phyloP scores from a whole-genome alignment of 2,888 invertebrate genomes.

The Polymixis lichenea region DNA sequence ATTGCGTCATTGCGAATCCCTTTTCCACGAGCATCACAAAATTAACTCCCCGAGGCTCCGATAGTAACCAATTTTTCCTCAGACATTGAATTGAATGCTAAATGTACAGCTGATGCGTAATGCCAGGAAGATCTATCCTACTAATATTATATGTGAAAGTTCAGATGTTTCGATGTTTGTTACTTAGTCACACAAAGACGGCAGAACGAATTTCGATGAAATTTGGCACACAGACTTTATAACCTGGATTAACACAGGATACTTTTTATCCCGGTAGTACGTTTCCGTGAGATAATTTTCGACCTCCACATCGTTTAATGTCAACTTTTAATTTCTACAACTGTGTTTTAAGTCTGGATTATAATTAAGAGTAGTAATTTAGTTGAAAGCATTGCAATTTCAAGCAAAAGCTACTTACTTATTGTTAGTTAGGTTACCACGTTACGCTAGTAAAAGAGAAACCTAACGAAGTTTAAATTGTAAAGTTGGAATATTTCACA shows the following conservation, averaged over 20 bases:
- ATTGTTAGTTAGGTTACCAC: slow-evolving; percentile 3
- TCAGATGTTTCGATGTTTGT: too few species aligned
- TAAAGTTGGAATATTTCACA: slow-evolving; percentile 22
- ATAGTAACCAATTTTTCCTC: slow-evolving; percentile 41
- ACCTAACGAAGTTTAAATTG: slow-evolving; percentile 16
- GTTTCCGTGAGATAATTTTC: too few species aligned
- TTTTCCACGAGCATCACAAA: slow-evolving; percentile 70
- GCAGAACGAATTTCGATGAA: too few species aligned
- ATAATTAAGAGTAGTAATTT: slow-evolving; percentile 6
- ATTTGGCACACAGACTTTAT: too few species aligned
- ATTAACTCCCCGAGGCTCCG: slow-evolving; percentile 70
- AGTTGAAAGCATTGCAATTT: slow-evolving; percentile 9
- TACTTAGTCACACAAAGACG: too few species aligned
- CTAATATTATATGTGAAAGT: too few species aligned
- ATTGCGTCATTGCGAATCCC: slow-evolving; percentile 85
- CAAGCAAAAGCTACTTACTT: slow-evolving; percentile 11
- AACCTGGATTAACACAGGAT: too few species aligned
- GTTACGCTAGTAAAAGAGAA: slow-evolving; percentile 3
- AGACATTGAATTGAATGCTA: slow-evolving; percentile 20
- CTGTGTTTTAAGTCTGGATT: not conserved
- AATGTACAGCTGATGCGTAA: slow-evolving; percentile 12
- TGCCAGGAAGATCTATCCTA: not conserved
- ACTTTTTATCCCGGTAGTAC: too few species aligned
- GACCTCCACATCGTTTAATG: not conserved
- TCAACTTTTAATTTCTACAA: not conserved